Evolutionary conservation across 2,797 vertebrate genomes (phyloP).

Genomic region (Clarias laeviceps): DNA sequence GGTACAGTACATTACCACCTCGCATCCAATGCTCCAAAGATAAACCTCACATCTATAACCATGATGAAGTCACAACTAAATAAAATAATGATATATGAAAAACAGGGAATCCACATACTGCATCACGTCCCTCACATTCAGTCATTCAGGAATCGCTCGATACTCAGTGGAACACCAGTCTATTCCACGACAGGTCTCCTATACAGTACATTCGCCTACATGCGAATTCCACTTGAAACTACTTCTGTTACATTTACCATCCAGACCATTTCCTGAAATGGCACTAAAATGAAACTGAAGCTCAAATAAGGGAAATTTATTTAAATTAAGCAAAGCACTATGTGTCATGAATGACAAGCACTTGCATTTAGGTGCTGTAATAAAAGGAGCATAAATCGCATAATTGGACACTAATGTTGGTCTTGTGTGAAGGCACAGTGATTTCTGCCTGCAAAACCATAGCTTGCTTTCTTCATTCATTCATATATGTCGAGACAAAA

Average conservation of each 20-base stretch:
- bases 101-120: background rate
- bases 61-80: background rate
- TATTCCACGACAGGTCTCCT: background rate
- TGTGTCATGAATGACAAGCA: constrained; percentile 12
- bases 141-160: background rate
- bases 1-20: background rate
- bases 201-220: background rate
- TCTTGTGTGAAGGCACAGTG: background rate
- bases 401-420: constrained; percentile 9
- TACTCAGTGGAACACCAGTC: background rate
- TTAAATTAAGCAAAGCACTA: background rate
- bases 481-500: background rate
- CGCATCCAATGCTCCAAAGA: background rate
- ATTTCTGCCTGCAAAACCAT: background rate
- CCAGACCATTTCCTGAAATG: background rate
- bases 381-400: background rate
- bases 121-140: background rate
- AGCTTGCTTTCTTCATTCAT: background rate
- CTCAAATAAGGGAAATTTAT: background rate
- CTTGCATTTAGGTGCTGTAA: background rate
- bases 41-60: background rate
- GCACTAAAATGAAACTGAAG: background rate
- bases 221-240: background rate
- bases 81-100: background rate
- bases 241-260: background rate